Evolutionary conservation across 2,888 invertebrate species (phyloP).

Genomic region (Girardia tigrina): DNA sequence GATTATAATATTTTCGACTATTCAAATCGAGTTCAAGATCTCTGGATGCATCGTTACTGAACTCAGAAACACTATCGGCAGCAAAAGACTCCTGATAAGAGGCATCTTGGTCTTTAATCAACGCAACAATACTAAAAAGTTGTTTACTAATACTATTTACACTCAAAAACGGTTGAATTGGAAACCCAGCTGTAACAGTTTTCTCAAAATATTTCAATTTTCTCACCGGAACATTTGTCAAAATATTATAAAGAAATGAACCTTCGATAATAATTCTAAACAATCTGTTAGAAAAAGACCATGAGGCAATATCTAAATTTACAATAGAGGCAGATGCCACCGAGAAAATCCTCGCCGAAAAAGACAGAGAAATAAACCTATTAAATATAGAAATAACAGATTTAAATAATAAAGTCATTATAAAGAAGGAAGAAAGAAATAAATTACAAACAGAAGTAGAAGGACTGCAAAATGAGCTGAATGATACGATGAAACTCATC

Average conservation of each 20-base stretch:
- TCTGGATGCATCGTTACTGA: background rate
- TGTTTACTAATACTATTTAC: background rate
- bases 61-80: background rate
- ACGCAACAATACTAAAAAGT: background rate
- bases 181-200: conserved; percentile 10
- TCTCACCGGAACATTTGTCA: background rate
- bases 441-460: too few relatives aligned
- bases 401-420: too few relatives aligned
- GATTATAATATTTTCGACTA: background rate
- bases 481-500: too few relatives aligned
- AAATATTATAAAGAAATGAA: background rate
- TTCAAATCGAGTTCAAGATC: background rate
- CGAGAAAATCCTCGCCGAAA: too few relatives aligned
- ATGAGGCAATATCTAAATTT: too few relatives aligned
- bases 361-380: too few relatives aligned
- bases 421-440: too few relatives aligned
- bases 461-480: too few relatives aligned
- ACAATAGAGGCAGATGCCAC: too few relatives aligned
- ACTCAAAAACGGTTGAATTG: background rate
- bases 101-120: background rate
- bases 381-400: too few relatives aligned
- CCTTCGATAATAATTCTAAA: too few relatives aligned
- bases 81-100: background rate
- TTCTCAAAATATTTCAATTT: conserved; percentile 6
- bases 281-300: too few relatives aligned